phyloP scores from a whole-genome alignment of 2,113 vertebrate species.

The Xenopus tropicalis region DNA sequence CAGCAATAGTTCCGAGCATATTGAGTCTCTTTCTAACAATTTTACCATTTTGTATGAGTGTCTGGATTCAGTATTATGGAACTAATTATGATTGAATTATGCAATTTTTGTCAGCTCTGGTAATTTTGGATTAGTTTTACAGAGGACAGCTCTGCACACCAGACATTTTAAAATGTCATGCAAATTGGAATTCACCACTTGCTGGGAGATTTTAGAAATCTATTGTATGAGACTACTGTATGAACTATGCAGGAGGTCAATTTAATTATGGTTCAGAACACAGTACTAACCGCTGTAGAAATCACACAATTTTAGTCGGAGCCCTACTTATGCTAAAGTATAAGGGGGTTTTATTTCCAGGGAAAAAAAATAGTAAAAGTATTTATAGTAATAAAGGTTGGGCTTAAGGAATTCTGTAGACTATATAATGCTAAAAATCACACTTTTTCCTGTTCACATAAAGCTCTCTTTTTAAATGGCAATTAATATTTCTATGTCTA shows the following conservation, averaged over 20 bases:
- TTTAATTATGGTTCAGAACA: background rate
- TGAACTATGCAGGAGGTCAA: background rate
- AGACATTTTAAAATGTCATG: constrained; percentile 1
- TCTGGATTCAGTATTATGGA: background rate
- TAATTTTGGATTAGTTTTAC: background rate
- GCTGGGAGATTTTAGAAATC: background rate
- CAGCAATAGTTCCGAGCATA: background rate
- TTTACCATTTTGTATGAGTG: background rate
- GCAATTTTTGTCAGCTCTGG: background rate
- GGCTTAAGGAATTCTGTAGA: too few relatives aligned
- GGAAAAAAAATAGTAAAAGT: too few relatives aligned
- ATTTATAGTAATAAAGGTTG: too few relatives aligned
- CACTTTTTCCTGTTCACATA: too few relatives aligned
- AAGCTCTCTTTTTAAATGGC: too few relatives aligned
- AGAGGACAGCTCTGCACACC: background rate
- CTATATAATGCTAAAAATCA: too few relatives aligned
- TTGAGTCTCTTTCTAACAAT: background rate
- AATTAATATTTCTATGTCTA: too few relatives aligned
- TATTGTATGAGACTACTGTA: background rate
- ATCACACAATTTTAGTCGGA: background rate
- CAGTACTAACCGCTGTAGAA: background rate
- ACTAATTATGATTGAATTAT: constrained; percentile 2
- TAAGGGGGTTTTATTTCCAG: too few relatives aligned
- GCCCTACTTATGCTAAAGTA: background rate
- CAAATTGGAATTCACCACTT: background rate